Base-by-base conservation (phyloP, 2,113 vertebrate species). In the Elanus axillaris region DNA sequence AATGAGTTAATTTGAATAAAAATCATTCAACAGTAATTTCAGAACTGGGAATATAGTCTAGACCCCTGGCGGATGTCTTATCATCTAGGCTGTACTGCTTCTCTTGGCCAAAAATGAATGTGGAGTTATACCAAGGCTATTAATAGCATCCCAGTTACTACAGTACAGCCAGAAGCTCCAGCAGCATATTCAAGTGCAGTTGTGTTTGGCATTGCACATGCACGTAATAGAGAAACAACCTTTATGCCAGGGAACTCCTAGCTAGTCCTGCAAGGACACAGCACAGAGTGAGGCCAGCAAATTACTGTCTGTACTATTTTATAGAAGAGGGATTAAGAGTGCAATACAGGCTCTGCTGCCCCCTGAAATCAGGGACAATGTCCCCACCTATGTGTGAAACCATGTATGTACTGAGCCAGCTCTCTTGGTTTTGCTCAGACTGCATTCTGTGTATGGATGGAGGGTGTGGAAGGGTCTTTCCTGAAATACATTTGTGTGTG, bases 321-420 rank as follows among this genome's bases (percentile, higher is more conserved):
- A 18, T 8, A 11, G 67, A 16, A 23, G 27, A 68, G 16, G 34
- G 56, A 77, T 10, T 8, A 14, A 5, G 52, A 36, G 40, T 8
- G 22, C 78, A 40, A 56, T 3, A 17, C 16, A 22, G 74, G 42
- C 55, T 79, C 40, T 68, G 67, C 32, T 67, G n/a, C 36, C 17
- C 58, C 18, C 27, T 13, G 17, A n/a, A 55, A 63, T 14, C 19
- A 42, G 43, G 55, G 53, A 21, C 0, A 3, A 45, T 48, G 47
- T 20, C 34, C 38, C 53, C 13, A 18, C 15, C 17, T 5, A 1
- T 0, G 22, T 10, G 45, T 53, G 45, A 27, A 40, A 13, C 23
- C 36, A 18, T 0, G 9, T 4, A 27, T 0, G 20, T 8, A 19
- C 13, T 3, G 4, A 43, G n/a, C 3, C 56, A 16, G 63, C 38